Percentiles rank a stretch among this genome's conserved stretches.
phyloP scores from a whole-genome alignment of 2,888 invertebrate species.

The Nephrotoma appendiculata region DNA sequence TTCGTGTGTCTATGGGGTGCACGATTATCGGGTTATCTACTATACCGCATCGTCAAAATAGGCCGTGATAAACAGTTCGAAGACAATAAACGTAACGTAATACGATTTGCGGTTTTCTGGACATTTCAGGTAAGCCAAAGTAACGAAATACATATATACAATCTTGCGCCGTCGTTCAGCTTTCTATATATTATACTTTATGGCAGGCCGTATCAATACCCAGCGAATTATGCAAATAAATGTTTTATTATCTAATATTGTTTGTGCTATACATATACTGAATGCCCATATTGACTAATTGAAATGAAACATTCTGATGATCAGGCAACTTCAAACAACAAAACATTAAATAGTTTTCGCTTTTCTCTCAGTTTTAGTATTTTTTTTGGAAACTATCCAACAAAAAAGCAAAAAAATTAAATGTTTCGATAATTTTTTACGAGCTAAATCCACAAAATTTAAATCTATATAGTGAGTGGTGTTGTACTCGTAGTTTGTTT shows the following conservation, averaged over 20 bases:
- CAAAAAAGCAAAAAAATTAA: neutral
- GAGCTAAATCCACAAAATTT: neutral
- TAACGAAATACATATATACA: neutral
- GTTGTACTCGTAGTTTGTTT: neutral
- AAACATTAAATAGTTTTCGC: neutral
- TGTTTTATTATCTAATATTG: neutral
- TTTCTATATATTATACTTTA: no score
- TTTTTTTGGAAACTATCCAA: neutral
- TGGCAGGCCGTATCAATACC: no score
- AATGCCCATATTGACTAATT: neutral
- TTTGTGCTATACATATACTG: neutral
- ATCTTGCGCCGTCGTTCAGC: no score
- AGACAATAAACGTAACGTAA: constrained; percentile 70
- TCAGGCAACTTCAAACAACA: neutral
- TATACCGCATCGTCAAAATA: constrained; percentile 82
- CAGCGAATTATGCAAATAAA: neutral
- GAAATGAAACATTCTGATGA: neutral
- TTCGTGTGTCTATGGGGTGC: constrained; percentile 81
- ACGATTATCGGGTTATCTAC: constrained; percentile 70
- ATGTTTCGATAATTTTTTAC: neutral
- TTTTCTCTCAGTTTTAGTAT: neutral
- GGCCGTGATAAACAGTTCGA: constrained; percentile 85
- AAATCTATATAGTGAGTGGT: neutral
- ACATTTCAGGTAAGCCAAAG: constrained; percentile 58
- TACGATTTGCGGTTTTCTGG: constrained; percentile 86